Percentiles rank a stretch among this genome's conserved stretches.
These are phyloP conservation scores for Epicauta chinensis DNA, from an alignment of 1,140 invertebrate species.

Conservation along the genomic window DNA sequence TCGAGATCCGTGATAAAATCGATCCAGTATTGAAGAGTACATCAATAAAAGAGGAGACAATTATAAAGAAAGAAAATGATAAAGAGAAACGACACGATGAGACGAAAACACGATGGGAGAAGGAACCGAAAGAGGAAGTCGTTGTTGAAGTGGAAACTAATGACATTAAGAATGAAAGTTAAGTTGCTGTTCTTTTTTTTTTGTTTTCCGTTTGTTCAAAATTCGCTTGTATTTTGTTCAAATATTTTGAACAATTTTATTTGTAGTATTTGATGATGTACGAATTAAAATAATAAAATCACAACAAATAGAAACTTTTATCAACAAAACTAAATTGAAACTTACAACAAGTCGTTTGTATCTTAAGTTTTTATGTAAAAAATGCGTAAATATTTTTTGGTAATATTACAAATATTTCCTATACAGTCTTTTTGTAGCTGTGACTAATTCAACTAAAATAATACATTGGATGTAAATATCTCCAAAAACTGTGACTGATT, in stretches of 20 bases:
- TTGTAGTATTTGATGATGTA: too few species aligned
- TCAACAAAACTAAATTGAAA: too few species aligned
- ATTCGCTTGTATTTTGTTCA: conserved; percentile 8
- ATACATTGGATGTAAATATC: conserved; percentile 36
- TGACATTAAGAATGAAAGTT: conserved; percentile 12
- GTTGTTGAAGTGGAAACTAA: conserved; percentile 7
- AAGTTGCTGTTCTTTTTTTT: background rate
- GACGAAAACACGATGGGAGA: conserved; percentile 35
- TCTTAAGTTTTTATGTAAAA: too few species aligned
- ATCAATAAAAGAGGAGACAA: conserved; percentile 28
- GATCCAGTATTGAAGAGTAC: conserved; percentile 38
- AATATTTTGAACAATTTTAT: background rate
- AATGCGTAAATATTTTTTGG: too few species aligned
- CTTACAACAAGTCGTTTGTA: too few species aligned
- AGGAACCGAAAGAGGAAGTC: conserved; percentile 22
- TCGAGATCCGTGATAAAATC: conserved; percentile 60
- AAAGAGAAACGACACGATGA: conserved; percentile 36
- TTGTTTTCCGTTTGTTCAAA: too few species aligned
- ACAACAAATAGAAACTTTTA: too few species aligned
- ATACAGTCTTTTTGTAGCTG: conserved; percentile 10
- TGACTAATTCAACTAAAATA: conserved; percentile 29
- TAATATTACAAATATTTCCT: too few species aligned
- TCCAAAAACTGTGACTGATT: conserved; percentile 29
- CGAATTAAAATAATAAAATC: too few species aligned
- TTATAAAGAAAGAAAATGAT: conserved; percentile 30